These are phyloP conservation scores for Mesorhabditis belari DNA, from an alignment of 2,888 invertebrate genomes.

Conservation along the genomic window DNA sequence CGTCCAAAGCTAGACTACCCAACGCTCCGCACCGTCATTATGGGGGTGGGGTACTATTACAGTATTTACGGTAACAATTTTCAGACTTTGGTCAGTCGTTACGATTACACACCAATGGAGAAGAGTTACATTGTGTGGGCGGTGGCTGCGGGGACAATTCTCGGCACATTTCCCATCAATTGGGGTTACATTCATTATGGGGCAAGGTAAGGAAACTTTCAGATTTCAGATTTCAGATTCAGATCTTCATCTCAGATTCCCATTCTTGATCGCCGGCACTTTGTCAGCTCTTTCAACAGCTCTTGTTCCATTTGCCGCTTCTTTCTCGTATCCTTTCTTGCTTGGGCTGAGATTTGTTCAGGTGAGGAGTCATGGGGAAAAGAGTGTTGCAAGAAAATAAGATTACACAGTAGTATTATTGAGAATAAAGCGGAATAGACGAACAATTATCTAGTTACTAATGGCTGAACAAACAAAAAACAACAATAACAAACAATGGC, in stretches of 20 bases:
- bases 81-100: slow-evolving; percentile 16
- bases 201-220: slow-evolving; percentile 20
- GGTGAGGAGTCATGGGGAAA: slow-evolving; percentile 3
- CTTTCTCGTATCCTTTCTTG: slow-evolving; percentile 10
- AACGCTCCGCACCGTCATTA: too few relatives aligned
- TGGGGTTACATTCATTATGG: slow-evolving; percentile 32
- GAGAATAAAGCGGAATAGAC: too few relatives aligned
- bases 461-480: too few relatives aligned
- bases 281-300: slow-evolving; percentile 23
- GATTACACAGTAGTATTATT: too few relatives aligned
- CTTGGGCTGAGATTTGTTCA: slow-evolving; percentile 24
- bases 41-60: too few relatives aligned
- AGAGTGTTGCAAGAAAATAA: too few relatives aligned
- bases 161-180: slow-evolving; percentile 40
- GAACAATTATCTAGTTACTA: too few relatives aligned
- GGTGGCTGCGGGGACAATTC: slow-evolving; percentile 35
- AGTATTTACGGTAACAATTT: slow-evolving; percentile 4
- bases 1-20: too few relatives aligned
- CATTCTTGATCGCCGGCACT: slow-evolving; percentile 28
- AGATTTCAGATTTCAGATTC: not conserved
- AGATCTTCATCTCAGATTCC: slow-evolving; percentile 8
- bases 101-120: slow-evolving; percentile 28
- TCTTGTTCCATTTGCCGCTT: slow-evolving; percentile 22
- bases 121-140: slow-evolving; percentile 37
- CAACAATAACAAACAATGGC: too few relatives aligned